A percentile compares a stretch with the other conserved stretches of the same genome.
Conservation (phyloP, 2,888 invertebrate species). For the Branchellion lobata region DNA sequence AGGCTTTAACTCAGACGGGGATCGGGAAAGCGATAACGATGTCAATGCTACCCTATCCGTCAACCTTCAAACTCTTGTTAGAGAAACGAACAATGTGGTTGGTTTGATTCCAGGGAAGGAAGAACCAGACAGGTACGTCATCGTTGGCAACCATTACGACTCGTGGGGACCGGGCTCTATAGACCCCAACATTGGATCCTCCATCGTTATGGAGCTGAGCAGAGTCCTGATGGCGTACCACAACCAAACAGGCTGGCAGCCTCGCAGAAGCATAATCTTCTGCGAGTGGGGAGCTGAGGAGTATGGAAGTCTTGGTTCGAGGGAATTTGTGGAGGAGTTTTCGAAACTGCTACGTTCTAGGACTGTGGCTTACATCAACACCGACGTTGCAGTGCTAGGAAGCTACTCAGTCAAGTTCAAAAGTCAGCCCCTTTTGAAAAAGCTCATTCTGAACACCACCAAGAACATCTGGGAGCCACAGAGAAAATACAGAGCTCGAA, state of each 20-base stretch:
- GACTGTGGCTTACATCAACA: constrained; percentile 58
- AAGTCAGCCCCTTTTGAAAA: constrained; percentile 37
- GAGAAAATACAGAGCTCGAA: constrained; percentile 53
- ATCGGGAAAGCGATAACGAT: neutral
- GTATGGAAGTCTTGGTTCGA: constrained; percentile 64
- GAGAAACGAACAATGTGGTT: constrained; percentile 56
- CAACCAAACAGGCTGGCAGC: constrained; percentile 62
- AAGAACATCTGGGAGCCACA: constrained; percentile 58
- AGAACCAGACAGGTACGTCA: constrained; percentile 63
- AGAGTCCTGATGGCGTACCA: constrained; percentile 57
- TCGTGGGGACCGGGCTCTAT: constrained; percentile 65
- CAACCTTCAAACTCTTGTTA: constrained; percentile 41
- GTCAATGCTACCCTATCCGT: constrained; percentile 47
- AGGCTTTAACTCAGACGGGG: neutral
- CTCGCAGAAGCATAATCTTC: constrained; percentile 64
- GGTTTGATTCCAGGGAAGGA: constrained; percentile 58
- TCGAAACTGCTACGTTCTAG: constrained; percentile 48
- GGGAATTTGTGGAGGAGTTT: constrained; percentile 63
- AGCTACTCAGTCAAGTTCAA: constrained; percentile 44
- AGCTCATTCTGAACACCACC: constrained; percentile 58
- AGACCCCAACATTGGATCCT: constrained; percentile 65
- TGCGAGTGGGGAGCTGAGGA: constrained; percentile 66
- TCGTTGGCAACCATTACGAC: constrained; percentile 66
- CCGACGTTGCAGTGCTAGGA: constrained; percentile 58
- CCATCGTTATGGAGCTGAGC: constrained; percentile 64